Conservation (phyloP, 2,797 vertebrate species). For the Semaprochilodus insignis region DNA sequence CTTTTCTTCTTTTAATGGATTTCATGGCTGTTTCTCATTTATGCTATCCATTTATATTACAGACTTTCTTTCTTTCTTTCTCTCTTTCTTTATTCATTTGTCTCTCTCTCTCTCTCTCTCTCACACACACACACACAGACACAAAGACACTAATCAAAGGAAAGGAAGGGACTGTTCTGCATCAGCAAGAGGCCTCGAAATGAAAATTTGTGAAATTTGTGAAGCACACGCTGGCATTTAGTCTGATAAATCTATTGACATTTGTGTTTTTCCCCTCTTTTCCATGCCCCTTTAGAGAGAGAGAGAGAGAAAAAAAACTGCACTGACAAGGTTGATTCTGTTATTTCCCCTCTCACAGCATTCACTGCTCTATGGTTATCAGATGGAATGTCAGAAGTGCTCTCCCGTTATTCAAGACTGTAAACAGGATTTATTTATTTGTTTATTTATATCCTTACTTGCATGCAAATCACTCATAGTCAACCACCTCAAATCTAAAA, state of each 20-base stretch:
- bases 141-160: neutral
- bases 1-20: neutral
- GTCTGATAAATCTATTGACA: constrained; percentile 76
- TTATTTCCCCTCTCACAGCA: constrained; percentile 34
- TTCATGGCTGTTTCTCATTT: neutral
- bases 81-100: too few species aligned
- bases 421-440: neutral
- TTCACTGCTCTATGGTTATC: neutral
- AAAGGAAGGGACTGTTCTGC: neutral
- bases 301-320: neutral
- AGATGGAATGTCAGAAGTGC: too few species aligned
- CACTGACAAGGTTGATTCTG: constrained; percentile 46
- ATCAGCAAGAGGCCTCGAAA: constrained; percentile 40
- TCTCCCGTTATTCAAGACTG: neutral
- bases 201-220: constrained; percentile 82
- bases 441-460: neutral
- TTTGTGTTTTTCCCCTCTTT: constrained; percentile 53
- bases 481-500: neutral
- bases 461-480: constrained; percentile 3
- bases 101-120: constrained; percentile 26
- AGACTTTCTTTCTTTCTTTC: neutral
- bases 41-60: neutral
- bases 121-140: neutral
- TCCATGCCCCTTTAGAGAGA: neutral
- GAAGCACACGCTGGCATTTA: constrained; percentile 75